These are phyloP conservation scores for Trinorchestia longiramus DNA, from an alignment of 1,140 invertebrate species.

Conservation along the genomic window DNA sequence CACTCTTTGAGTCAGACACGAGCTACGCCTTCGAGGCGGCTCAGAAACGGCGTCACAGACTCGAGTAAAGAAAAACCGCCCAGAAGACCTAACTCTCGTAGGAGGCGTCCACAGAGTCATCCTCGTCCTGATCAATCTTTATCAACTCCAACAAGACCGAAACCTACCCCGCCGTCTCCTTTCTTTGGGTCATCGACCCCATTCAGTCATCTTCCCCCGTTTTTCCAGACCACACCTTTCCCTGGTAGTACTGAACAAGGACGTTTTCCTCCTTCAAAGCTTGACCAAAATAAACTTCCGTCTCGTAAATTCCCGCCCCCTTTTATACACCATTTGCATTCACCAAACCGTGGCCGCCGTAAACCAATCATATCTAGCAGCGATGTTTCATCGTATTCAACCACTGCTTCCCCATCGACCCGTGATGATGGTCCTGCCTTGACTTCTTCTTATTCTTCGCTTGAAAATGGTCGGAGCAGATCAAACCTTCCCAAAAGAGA, in stretches of 20 bases:
- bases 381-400: slow-evolving; percentile 8
- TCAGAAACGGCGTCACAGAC: neutral
- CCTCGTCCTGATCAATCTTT: neutral
- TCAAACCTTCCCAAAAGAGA: slow-evolving; percentile 6
- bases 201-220: slow-evolving; percentile 8
- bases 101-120: neutral
- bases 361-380: neutral
- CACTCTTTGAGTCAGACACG: neutral
- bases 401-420: neutral
- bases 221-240: slow-evolving; percentile 21
- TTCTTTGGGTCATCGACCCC: slow-evolving; percentile 40
- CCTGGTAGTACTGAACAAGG: neutral
- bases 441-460: slow-evolving; percentile 28
- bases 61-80: neutral
- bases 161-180: neutral
- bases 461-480: neutral
- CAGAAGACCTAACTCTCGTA: slow-evolving; percentile 9
- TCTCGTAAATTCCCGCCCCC: neutral
- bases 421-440: neutral
- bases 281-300: neutral
- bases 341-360: neutral
- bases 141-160: neutral
- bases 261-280: neutral
- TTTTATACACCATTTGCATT: slow-evolving; percentile 33
- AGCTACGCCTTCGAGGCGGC: slow-evolving; percentile 10